A percentile compares a stretch with the other conserved stretches of the same genome.
Evolutionary conservation across 2,797 vertebrate species (phyloP).

Genomic region (Oophaga sylvatica): DNA sequence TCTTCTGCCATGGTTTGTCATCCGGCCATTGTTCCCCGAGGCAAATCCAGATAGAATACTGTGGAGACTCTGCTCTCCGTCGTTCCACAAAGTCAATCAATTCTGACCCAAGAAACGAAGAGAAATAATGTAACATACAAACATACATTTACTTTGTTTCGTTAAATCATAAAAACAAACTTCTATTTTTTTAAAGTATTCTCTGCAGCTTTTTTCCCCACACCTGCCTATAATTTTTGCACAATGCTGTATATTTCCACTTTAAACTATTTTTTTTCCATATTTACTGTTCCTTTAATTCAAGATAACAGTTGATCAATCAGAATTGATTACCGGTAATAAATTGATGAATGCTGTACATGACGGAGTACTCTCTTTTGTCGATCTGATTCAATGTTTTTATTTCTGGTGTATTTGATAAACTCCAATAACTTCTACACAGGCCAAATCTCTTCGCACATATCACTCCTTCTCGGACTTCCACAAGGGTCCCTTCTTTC

Average conservation of each 20-base stretch:
- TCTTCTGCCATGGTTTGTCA: constrained; percentile 79
- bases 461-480: constrained; percentile 67
- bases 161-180: too few species aligned
- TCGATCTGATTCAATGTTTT: constrained; percentile 68
- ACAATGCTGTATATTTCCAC: too few species aligned
- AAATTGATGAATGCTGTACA: constrained; percentile 77
- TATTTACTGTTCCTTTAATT: neutral
- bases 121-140: neutral
- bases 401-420: constrained; percentile 73
- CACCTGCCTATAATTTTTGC: too few species aligned
- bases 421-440: constrained; percentile 79
- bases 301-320: neutral
- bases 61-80: constrained; percentile 66
- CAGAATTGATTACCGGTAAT: constrained; percentile 72
- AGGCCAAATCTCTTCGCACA: constrained; percentile 75
- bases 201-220: too few species aligned
- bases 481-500: constrained; percentile 75
- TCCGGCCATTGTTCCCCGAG: constrained; percentile 87
- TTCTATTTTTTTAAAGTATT: too few species aligned
- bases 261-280: too few species aligned
- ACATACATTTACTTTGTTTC: too few species aligned
- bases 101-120: constrained; percentile 68
- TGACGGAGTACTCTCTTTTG: constrained; percentile 70
- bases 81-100: constrained; percentile 74
- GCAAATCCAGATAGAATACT: constrained; percentile 82